These are phyloP conservation scores for Dermochelys coriacea DNA, from an alignment of 2,797 vertebrate species.

Conservation along the genomic window DNA sequence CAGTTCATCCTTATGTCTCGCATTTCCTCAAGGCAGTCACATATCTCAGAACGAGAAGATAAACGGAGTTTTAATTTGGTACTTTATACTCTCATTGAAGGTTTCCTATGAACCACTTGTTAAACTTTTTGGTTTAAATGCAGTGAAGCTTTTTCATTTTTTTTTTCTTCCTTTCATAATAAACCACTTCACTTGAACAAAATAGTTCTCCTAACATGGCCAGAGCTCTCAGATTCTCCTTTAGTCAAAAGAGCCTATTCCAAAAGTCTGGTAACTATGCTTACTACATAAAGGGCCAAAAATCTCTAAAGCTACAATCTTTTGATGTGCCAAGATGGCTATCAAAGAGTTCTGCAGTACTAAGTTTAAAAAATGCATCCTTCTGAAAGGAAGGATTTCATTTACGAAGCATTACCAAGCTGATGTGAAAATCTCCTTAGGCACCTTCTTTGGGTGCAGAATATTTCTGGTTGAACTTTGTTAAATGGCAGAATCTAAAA, in stretches of 20 bases:
- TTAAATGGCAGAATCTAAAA: no score
- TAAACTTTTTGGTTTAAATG: no score
- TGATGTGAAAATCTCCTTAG: not conserved
- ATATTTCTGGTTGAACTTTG: not conserved
- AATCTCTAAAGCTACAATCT: conserved; percentile 6
- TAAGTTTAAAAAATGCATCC: not conserved
- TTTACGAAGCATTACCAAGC: not conserved
- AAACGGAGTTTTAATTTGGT: not conserved
- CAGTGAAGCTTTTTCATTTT: no score
- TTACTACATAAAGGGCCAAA: not conserved
- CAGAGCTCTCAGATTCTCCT: conserved; percentile 8
- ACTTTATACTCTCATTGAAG: not conserved
- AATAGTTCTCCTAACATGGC: not conserved
- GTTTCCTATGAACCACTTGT: not conserved
- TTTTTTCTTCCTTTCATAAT: not conserved
- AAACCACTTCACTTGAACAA: not conserved
- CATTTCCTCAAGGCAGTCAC: fast-evolving
- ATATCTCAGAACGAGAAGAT: not conserved
- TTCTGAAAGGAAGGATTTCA: no score
- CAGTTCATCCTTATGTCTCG: not conserved
- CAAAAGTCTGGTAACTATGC: not conserved
- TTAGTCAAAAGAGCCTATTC: not conserved
- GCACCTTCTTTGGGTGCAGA: not conserved
- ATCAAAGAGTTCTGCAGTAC: not conserved
- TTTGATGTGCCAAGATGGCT: not conserved